These are phyloP conservation scores for Netelia fuscicornis DNA, from an alignment of 2,888 invertebrate species.

Conservation along the genomic window DNA sequence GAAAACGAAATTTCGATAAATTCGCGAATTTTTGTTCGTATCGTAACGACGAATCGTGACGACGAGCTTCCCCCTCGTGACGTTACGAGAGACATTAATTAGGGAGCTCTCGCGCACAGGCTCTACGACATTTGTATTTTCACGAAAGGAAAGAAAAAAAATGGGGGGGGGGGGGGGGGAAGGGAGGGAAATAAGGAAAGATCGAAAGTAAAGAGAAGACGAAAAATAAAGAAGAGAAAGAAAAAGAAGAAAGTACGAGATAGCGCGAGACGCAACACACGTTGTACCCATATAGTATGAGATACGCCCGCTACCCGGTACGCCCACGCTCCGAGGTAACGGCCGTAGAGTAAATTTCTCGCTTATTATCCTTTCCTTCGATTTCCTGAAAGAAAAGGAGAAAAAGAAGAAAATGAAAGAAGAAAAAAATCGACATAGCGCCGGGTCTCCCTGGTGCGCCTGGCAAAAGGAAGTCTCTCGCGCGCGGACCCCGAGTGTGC, in stretches of 20 bases:
- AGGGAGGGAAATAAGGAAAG: slow-evolving; percentile 11
- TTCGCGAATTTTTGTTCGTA: background rate
- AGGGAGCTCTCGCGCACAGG: slow-evolving; percentile 50
- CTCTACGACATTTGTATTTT: slow-evolving; percentile 54
- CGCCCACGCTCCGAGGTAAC: slow-evolving; percentile 73
- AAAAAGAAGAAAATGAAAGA: slow-evolving; percentile 41
- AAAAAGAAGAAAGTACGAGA: slow-evolving; percentile 34
- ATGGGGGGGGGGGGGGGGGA: background rate
- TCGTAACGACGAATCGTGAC: slow-evolving; percentile 14
- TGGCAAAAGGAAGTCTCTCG: slow-evolving; percentile 47
- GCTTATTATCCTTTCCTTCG: slow-evolving; percentile 84
- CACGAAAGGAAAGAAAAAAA: slow-evolving; percentile 47
- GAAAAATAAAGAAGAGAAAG: slow-evolving; percentile 31
- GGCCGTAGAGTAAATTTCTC: slow-evolving; percentile 81
- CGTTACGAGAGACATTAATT: slow-evolving; percentile 55
- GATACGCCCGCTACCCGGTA: slow-evolving; percentile 68
- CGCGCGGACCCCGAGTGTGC: slow-evolving; percentile 9
- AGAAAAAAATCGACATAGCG: slow-evolving; percentile 71
- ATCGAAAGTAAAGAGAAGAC: slow-evolving; percentile 27
- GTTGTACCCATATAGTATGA: slow-evolving; percentile 31
- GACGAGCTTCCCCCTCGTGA: background rate
- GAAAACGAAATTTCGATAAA: background rate
- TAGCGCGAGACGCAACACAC: slow-evolving; percentile 31
- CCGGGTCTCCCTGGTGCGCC: slow-evolving; percentile 57
- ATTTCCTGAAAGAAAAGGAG: slow-evolving; percentile 74